Evolutionary conservation across 2,888 invertebrate genomes (phyloP).

Genomic region (Buathra laborator): DNA sequence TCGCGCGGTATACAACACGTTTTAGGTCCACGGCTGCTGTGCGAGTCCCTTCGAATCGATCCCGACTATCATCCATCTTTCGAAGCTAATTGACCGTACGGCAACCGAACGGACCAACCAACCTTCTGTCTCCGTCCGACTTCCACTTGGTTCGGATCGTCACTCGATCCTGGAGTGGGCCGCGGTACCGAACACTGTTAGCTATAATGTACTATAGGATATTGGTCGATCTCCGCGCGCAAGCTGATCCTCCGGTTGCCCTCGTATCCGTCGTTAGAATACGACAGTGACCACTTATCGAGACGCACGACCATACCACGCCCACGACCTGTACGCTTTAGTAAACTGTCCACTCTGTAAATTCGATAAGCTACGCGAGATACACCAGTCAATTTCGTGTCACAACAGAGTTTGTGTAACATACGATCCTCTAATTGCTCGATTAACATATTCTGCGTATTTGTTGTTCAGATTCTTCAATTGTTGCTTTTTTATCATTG

Average conservation of each 20-base stretch:
- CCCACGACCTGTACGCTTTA: slow-evolving; percentile 55
- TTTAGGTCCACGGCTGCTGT: slow-evolving; percentile 34
- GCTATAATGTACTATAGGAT: slow-evolving; percentile 56
- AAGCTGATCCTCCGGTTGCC: slow-evolving; percentile 34
- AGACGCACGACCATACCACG: slow-evolving; percentile 37
- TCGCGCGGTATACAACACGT: slow-evolving; percentile 23
- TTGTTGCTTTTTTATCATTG: slow-evolving; percentile 33
- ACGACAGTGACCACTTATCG: slow-evolving; percentile 57
- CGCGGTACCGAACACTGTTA: slow-evolving; percentile 35
- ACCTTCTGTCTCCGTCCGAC: slow-evolving; percentile 54
- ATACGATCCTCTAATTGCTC: background rate
- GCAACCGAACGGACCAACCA: slow-evolving; percentile 56
- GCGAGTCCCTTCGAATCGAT: slow-evolving; percentile 58
- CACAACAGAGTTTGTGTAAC: background rate
- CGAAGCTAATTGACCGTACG: slow-evolving; percentile 67
- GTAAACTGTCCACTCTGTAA: slow-evolving; percentile 51
- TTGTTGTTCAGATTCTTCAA: background rate
- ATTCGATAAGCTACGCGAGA: slow-evolving; percentile 46
- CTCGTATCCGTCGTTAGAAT: slow-evolving; percentile 49
- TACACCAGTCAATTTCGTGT: slow-evolving; percentile 18
- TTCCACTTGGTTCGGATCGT: slow-evolving; percentile 17
- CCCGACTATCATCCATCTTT: slow-evolving; percentile 67
- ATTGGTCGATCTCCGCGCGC: slow-evolving; percentile 49
- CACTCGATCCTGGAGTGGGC: slow-evolving; percentile 34
- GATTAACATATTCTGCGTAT: background rate